Evolutionary conservation across 2,113 vertebrate genomes (phyloP), one percentile per base, ranked within the genome.

Genomic region (Etheostoma spectabile): DNA sequence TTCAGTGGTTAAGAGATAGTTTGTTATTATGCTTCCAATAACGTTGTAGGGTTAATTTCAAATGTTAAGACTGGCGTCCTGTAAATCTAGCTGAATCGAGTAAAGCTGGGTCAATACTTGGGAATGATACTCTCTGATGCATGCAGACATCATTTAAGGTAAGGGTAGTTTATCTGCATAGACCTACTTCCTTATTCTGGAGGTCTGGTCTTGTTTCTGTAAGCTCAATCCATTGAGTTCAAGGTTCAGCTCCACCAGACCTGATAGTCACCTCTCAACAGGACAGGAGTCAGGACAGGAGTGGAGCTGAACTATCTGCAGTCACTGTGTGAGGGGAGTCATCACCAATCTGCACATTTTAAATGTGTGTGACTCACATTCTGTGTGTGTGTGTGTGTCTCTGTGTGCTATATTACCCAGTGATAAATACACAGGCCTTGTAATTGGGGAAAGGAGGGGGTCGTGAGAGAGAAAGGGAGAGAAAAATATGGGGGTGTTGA

Each of bases 401-500:
- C 1, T 73, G 21, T 52, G 14, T 63, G 53, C 66, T n/a, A 21
- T 80, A 68, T 64, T 72, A 81, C 68, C 48, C 70, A 76, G 72
- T 84, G 85, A 86, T 86, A 89, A 90, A 90, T 86, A 91, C 79
- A 83, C 70, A 48, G 70, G 87, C 66, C 73, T 88, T 91, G 77
- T 94, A 87, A 92, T 90, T 92, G 89, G 91, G 89, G 85, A 86
- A 90, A 72, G 68, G 86, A 88, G 70, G 68, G 89, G 86, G 73
- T 89, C 63, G 77, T 85, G 88, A 85, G 85, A 85, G 84, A 80
- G 83, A 86, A 75, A 82, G 77, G 45, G 61, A 87, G 80, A 85
- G 84, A 86, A 85, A 93, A 92, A 91, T 92, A 92, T 92, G 92
- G 92, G 93, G 95, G 94, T 93, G 92, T 95, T 92, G 83, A 92